Evolutionary conservation across 2,888 invertebrate genomes (phyloP).

Genomic region (Drosophila hamatofila): DNA sequence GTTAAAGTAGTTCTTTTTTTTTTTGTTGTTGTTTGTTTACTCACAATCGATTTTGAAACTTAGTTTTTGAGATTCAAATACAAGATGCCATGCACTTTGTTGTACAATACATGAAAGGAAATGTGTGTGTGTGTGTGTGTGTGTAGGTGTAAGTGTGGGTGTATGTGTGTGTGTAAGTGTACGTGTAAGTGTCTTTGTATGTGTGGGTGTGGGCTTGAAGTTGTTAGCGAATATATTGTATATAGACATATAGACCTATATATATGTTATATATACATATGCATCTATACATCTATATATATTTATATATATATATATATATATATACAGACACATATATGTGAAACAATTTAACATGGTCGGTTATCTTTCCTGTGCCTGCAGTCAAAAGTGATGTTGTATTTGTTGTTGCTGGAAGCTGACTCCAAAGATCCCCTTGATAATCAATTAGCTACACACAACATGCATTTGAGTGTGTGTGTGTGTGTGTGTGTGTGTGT

Average conservation of each 20-base stretch:
- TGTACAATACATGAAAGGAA: slow-evolving; percentile 58
- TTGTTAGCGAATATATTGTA: slow-evolving; percentile 9
- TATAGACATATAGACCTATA: not conserved
- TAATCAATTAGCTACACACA: not conserved
- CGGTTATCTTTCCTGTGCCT: slow-evolving; percentile 30
- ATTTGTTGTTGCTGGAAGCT: not conserved
- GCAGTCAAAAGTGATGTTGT: not conserved
- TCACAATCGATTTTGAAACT: slow-evolving; percentile 33
- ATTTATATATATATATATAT: not conserved
- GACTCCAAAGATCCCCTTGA: not conserved
- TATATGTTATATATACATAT: slow-evolving; percentile 5
- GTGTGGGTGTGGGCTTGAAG: too few species aligned
- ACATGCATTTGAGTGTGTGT: too few species aligned
- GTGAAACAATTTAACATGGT: slow-evolving; percentile 51
- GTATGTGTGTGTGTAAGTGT: slow-evolving; percentile 3
- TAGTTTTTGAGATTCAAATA: slow-evolving; percentile 45
- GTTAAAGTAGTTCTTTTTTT: not conserved
- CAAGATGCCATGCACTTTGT: slow-evolving; percentile 47
- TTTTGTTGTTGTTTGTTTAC: slow-evolving; percentile 10
- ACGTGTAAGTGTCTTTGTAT: slow-evolving; percentile 9
- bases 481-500: too few species aligned
- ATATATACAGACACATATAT: slow-evolving; percentile 18
- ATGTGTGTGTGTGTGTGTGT: slow-evolving; percentile 21
- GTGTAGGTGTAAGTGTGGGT: not conserved
- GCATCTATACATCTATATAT: slow-evolving; percentile 20